Evolutionary conservation across 2,888 invertebrate genomes (phyloP), one percentile per base, ranked within the genome.

Genomic region (Aphidoletes aphidimyza): DNA sequence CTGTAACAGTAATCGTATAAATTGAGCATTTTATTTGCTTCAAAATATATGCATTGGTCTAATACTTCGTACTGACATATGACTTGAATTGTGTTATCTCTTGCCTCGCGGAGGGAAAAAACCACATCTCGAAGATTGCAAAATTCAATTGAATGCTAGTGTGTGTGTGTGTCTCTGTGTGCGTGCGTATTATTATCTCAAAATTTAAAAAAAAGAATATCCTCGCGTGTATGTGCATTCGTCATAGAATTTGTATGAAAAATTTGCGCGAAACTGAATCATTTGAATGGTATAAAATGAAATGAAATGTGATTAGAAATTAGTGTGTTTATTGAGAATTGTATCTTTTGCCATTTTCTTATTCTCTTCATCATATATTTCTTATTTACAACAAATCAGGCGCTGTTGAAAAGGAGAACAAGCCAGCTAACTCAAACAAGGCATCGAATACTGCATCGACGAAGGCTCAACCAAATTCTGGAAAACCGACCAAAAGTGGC

Each of bases 391-490:
- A 9, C 42, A 42, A 42, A n/a, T n/a, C 17, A 81, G 81, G 83
- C 1, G 84, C 34, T 45, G 47, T 94, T 88, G 94, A 95, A 91
- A 94, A 95, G 90, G 94, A 95, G 92, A 94, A 94, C 89, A 94
- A 94, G 90, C 93, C 92, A 26, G 22, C 84, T 42, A 30, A 37
- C 3, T 0, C n/a, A 17, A 85, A 45, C 83, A 83, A 85, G 39
- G 30, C 78, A 39, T 26, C 88, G 94, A 94, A 90, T 90, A 91
- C 89, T 90, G 90, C 85, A 94, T 93, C 89, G 91, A 92, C 86
- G 92, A 92, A 88, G 91, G 90, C 86, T 89, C 88, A 87, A 91
- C 90, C 90, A 86, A 86, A 85, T 85, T 86, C 86, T 84, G 90
- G 86, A 86, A 87, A 85, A 85, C 88, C 87, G 86, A 87, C 87